Percentiles rank a stretch among this genome's conserved stretches.
These are phyloP conservation scores for Lobophora halterata DNA, from an alignment of 2,888 invertebrate species.

Conservation along the genomic window DNA sequence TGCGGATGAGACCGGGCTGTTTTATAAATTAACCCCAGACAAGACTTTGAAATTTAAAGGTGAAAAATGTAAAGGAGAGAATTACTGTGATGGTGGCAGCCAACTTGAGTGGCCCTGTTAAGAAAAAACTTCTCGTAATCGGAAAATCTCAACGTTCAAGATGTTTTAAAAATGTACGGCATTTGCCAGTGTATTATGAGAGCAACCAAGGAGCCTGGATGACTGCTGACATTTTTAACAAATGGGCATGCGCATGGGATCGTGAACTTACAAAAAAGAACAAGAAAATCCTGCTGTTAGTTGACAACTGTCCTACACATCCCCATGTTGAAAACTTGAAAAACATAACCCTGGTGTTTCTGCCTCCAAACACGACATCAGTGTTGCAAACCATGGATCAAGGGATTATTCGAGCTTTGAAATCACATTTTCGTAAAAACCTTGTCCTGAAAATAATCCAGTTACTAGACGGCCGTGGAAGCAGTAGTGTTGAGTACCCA, in stretches of 20 bases:
- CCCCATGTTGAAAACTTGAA: conserved; percentile 27
- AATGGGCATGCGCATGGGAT: conserved; percentile 36
- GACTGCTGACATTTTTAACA: conserved; percentile 34
- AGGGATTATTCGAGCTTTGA: conserved; percentile 2
- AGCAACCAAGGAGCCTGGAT: conserved; percentile 45
- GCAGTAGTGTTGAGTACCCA: conserved; percentile 20
- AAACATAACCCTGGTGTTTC: conserved; percentile 41
- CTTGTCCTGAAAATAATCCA: conserved; percentile 6
- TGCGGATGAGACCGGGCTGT: conserved; percentile 38
- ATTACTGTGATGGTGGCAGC: conserved; percentile 39
- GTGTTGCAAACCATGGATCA: conserved; percentile 5
- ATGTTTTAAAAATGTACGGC: conserved; percentile 34
- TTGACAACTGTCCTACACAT: conserved; percentile 43
- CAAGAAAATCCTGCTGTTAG: conserved; percentile 38
- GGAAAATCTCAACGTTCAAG: conserved; percentile 30
- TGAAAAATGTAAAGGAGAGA: conserved; percentile 40
- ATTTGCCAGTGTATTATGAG: conserved; percentile 24
- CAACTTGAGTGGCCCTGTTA: conserved; percentile 36
- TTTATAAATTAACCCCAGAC: conserved; percentile 37
- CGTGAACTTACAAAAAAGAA: conserved; percentile 28
- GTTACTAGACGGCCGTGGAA: conserved; percentile 4
- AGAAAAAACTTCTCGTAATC: conserved; percentile 37
- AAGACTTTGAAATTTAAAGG: conserved; percentile 37
- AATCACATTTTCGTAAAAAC: conserved; percentile 2
- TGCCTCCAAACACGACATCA: conserved; percentile 12